Evolutionary conservation across 2,797 vertebrate genomes (phyloP), one percentile per base, ranked within the genome.

Genomic region (Danio tinwini): DNA sequence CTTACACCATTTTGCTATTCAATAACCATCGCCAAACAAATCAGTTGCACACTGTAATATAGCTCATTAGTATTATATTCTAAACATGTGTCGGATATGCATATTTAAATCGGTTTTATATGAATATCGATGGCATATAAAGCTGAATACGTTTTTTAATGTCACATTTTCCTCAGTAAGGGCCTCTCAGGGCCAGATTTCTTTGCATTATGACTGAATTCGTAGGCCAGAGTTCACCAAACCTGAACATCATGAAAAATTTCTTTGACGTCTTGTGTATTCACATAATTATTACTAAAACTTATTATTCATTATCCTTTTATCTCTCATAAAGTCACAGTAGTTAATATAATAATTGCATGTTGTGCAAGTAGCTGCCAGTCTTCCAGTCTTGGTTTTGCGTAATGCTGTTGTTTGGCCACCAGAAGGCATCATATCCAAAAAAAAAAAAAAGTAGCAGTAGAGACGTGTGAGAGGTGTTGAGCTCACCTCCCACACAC

Each of bases 341-440:
- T 49, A 14, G 19, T 7, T 29, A 11, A 5, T 67, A 52, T 1
- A 29, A 29, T 29, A 3, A 29, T 52, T 13, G 16, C 6, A 8
- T 53, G 29, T 40, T 70, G 4, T 53, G 49, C 29, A 11, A 3
- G 14, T 39, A 53, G 29, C 9, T 17, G 37, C 6, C 39, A 14
- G 58, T 39, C 58, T 61, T 13, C 7, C 58, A 0, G 7, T 13
- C 40, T 40, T 40, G 16, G 40, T 55, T 42, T 8, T 55, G 49
- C 40, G 50, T 81, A 52, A 59, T 65, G 11, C 2, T 39, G 9
- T 3, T 21, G 1, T 29, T 19, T 0, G 17, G 16, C 78, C 84
- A 81, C 73, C 11, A 81, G 84, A 81, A 40, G 70, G 64, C 77
- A 47, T 6, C 72, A 73, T 8, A 65, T 65, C 9, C 77, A 70